Evolutionary conservation across 1,140 invertebrate species (phyloP), one percentile per base, ranked within the genome.

Genomic region (Eumaeus atala): DNA sequence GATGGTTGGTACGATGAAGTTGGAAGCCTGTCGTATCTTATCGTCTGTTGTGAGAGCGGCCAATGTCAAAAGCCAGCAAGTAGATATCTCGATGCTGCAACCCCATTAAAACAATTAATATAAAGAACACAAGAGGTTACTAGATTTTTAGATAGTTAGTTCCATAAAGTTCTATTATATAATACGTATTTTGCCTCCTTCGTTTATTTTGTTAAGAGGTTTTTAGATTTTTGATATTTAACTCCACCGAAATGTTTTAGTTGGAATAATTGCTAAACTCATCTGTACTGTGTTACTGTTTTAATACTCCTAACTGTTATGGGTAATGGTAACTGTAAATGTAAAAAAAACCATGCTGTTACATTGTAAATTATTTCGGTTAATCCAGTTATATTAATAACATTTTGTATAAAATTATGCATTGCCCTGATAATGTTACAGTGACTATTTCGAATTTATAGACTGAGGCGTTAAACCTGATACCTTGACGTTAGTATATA

Each of bases 1-100:
- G 74, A 57, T 56, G 76, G 67, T 51, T 59, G 77, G 74, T 79
- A 87, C 70, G 79, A 64, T 66, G 80, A 67, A 64, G 72, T 70
- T 63, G 68, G 77, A 54, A 70, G 73, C 67, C 83, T 82, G 75
- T 74, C 77, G 84, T 79, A 83, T 85, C 79, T 87, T 87, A 87
- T 66, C 72, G 77, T 79, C 75, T 81, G 81, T 67, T 70, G 67
- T 70, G 68, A 62, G 66, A 72, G 73, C 74, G 77, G 83, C 82
- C 83, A 85, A 75, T 87, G 86, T 88, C 87, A 88, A 87, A 88
- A 88, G 76, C 87, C 87, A 81, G 87, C 86, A 67, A 88, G 86
- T 73, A 88, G 85, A 65, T 88, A 88, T 74, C 87, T 87, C 74
- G 87, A 87, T 77, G 87, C 87, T 88, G 84, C 70, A 88, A 88